A percentile compares a stretch with the other conserved stretches of the same genome.
Evolutionary conservation across 1,140 invertebrate genomes (phyloP).

Genomic region (Lethrus apterus): DNA sequence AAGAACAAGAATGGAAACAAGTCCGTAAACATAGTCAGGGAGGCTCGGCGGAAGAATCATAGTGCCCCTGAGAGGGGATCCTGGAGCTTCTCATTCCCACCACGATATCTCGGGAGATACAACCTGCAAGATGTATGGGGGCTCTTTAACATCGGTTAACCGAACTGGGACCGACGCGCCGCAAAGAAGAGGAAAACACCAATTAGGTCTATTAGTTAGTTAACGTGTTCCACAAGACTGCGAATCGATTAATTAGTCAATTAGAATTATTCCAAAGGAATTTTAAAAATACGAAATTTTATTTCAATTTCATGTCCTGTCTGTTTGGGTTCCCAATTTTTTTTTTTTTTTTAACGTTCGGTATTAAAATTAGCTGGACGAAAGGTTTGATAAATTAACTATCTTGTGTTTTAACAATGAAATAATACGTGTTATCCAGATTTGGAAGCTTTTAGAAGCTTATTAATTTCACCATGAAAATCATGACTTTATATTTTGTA

Average conservation of each 20-base stretch:
- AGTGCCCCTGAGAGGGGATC: conserved; percentile 34
- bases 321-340: too few relatives aligned
- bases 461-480: too few relatives aligned
- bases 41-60: conserved; percentile 35
- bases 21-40: conserved; percentile 32
- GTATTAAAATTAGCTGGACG: too few relatives aligned
- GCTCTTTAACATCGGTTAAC: conserved; percentile 37
- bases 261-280: background rate
- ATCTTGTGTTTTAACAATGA: too few relatives aligned
- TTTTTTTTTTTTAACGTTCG: too few relatives aligned
- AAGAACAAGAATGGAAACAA: conserved; percentile 32
- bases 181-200: conserved; percentile 29
- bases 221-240: conserved; percentile 16
- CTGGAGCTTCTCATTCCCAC: conserved; percentile 29
- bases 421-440: too few relatives aligned
- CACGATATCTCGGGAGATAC: conserved; percentile 31
- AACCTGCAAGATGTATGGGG: conserved; percentile 33
- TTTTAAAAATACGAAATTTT: too few relatives aligned
- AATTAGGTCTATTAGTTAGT: conserved; percentile 32
- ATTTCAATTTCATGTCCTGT: too few relatives aligned
- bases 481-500: too few relatives aligned
- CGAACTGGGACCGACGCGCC: conserved; percentile 18
- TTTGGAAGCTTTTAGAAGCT: too few relatives aligned
- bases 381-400: too few relatives aligned
- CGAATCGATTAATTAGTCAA: conserved; percentile 11